Base-by-base conservation (phyloP, 2,888 invertebrate species). In the Pinctada fucata region DNA sequence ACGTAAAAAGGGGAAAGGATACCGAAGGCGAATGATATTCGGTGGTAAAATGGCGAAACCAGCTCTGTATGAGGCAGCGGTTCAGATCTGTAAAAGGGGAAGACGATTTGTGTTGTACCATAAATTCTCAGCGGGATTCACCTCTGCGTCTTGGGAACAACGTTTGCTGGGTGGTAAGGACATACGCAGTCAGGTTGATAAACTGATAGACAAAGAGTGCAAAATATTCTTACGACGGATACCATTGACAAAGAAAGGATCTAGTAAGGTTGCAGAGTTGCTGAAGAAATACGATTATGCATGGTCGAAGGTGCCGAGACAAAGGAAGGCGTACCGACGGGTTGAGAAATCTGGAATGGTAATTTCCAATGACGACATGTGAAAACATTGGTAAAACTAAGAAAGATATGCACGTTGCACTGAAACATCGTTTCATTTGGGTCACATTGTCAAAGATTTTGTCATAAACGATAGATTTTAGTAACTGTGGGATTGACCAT, bases 201-300 rank as follows among this genome's bases (percentile, higher is more conserved):
- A 75, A 10, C 66, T 80, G 48, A 70, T 87, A 2, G 71, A 75
- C 31, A 79, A 81, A 66, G 79, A 82, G 8, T 86, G 84, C 67
- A 71, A 68, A n/a, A 79, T 87, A 3, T 86, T 72, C 78, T 75
- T 87, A 0, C 75, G 86, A 72, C 65, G 86, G 67, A 45, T 47
- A 64, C 45, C 64, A 31, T 31, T 72, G 6, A 64, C 16, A n/a
- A 13, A 31, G 4, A 45, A 58, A 45, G n/a, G 47, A 16, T 64
- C 31, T n/a, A 6, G 48, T 10, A 48, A 6, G 8, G 47, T 72
- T 4, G 48, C n/a, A n/a, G 45, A 52, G 8, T 68, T 80, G 31
- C 48, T 86, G 51, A 66, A 52, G 31, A 76, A 82, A 64, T 87
- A 85, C 73, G 85, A 86, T 72, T 85, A 86, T 75, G 83, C 85